Evolutionary conservation across 2,888 invertebrate species (phyloP), one percentile per base, ranked within the genome.

Genomic region (Acanthosoma haemorrhoidale): DNA sequence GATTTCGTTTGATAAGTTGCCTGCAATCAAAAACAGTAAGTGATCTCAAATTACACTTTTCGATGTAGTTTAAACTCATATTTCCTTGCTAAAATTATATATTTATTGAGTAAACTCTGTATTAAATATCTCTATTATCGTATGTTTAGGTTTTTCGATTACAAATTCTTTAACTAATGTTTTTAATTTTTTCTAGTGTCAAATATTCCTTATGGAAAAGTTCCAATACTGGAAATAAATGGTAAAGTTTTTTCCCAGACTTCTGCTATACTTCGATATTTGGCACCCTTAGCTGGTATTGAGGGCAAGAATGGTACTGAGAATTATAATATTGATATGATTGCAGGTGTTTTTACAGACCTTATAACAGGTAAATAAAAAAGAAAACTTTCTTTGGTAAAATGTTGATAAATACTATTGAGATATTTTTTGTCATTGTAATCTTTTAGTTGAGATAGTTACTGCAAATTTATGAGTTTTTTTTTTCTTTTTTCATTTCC

Each of bases 311-410:
- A 81, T 63, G 81, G 82, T 15, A 85, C 84, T 79, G 85, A 88
- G 75, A 81, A 82, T 75, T 78, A 87, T 64, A 82, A 85, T 77
- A 86, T 88, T 73, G 88, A 88, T 77, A 80, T 84, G 71, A 80
- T 82, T 38, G 82, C 85, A 0, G 87, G 87, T 72, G 85, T 84
- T 31, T 75, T 86, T 31, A 83, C 82, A 68, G 88, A 88, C 75
- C 78, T 88, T 57, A 82, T 86, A 34, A 60, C 74, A 0, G 84
- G 87, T 88, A 15, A 63, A 32, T 60, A 58, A 15, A n/a, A n/a
- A n/a, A n/a, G n/a, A n/a, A n/a, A n/a, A n/a, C n/a, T n/a, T n/a
- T n/a, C n/a, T n/a, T n/a, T n/a, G n/a, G n/a, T n/a, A n/a, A n/a
- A n/a, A n/a, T n/a, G n/a, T n/a, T n/a, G n/a, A n/a, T n/a, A n/a